A percentile compares a stretch with the other conserved stretches of the same genome.
Conservation (phyloP, 1,140 invertebrate genomes). For the Lerema accius region DNA sequence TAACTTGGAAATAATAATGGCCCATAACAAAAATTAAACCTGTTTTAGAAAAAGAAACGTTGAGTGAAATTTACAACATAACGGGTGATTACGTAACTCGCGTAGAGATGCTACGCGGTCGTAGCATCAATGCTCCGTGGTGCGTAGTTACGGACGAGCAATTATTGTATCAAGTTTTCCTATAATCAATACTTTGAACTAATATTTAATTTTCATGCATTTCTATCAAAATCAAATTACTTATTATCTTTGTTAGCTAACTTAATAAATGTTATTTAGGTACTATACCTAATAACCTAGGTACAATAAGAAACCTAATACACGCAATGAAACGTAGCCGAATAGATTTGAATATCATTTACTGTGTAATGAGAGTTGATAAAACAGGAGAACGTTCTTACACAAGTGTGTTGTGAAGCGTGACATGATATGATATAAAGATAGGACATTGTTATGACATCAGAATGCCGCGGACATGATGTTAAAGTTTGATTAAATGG, state of each 20-base stretch:
- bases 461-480: slow-evolving; percentile 1
- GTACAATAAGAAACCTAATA: neutral
- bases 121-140: neutral
- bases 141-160: neutral
- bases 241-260: no score
- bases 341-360: slow-evolving; percentile 1
- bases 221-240: no score
- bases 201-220: no score
- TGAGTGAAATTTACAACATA: no score
- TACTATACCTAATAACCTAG: no score
- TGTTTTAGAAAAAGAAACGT: no score
- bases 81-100: neutral
- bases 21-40: no score
- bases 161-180: neutral
- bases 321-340: neutral
- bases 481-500: slow-evolving; percentile 4
- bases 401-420: slow-evolving; percentile 4
- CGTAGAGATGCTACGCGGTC: slow-evolving; percentile 17
- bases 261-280: no score
- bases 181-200: no score
- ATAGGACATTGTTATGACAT: slow-evolving; percentile 15
- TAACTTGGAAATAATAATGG: no score
- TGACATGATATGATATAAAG: slow-evolving; percentile 17
- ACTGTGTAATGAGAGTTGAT: slow-evolving; percentile 4
- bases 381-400: slow-evolving; percentile 6